These are phyloP conservation scores for Crotophaga sulcirostris DNA, from an alignment of 2,113 vertebrate genomes.

Conservation along the genomic window DNA sequence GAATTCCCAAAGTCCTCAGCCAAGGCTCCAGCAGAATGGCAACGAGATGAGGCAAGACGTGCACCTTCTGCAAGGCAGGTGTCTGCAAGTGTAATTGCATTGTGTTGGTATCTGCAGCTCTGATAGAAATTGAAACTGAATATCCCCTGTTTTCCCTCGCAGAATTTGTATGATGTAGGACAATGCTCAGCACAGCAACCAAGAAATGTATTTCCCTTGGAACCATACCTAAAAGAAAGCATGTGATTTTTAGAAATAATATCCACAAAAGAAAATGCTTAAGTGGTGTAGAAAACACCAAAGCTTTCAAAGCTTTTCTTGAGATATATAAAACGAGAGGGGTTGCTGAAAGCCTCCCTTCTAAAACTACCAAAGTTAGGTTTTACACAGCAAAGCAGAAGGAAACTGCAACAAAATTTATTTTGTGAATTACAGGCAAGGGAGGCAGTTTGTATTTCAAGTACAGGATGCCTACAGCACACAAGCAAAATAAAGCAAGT, in stretches of 20 bases:
- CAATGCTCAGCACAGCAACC: neutral
- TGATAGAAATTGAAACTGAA: neutral
- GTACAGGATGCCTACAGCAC: neutral
- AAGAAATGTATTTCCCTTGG: neutral
- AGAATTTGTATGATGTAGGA: neutral
- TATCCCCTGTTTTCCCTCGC: neutral
- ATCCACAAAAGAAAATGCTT: neutral
- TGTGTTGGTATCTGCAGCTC: neutral
- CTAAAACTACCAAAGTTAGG: rapidly evolving
- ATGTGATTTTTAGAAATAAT: neutral
- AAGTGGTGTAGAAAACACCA: neutral
- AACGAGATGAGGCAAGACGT: neutral
- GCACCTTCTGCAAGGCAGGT: neutral
- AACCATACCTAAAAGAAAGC: neutral
- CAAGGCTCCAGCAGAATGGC: neutral
- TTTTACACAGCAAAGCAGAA: neutral
- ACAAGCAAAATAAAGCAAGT: neutral
- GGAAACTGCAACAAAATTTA: neutral
- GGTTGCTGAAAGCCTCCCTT: neutral
- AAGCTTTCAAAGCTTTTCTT: neutral
- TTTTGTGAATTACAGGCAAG: neutral
- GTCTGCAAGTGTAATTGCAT: neutral
- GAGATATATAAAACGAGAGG: neutral
- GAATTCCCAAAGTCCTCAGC: neutral
- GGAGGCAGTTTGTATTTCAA: neutral